These are phyloP conservation scores for Epizoanthus ramosus DNA, from an alignment of 92 coral and sea anemone species.

Conservation along the genomic window DNA sequence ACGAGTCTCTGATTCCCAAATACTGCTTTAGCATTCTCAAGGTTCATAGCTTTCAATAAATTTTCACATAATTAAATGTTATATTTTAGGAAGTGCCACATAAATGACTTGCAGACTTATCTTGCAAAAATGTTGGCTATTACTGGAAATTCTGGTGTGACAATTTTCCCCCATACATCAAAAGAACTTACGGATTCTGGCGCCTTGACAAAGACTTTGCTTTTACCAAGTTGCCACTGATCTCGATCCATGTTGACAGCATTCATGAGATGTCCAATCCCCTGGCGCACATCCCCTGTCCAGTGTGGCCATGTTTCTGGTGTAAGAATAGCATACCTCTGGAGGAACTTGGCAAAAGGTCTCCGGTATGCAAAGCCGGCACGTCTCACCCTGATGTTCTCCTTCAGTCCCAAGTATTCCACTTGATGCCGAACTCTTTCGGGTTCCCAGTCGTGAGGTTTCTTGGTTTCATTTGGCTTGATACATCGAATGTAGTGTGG, in stretches of 20 bases:
- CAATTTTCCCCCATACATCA: no score
- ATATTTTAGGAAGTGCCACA: background rate
- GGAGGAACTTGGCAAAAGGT: slow-evolving; percentile 88
- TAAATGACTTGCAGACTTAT: no score
- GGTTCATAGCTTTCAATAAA: no score
- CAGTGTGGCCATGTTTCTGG: slow-evolving; percentile 95
- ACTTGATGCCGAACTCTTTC: slow-evolving; percentile 94
- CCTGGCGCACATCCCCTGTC: slow-evolving; percentile 86
- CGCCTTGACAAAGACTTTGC: slow-evolving; percentile 92
- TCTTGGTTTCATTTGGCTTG: slow-evolving; percentile 97
- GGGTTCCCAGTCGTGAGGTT: slow-evolving; percentile 96
- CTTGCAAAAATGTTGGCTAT: no score
- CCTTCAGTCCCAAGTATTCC: slow-evolving; percentile 96
- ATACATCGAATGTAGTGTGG: slow-evolving; percentile 99
- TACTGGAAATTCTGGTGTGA: no score
- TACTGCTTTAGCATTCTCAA: no score
- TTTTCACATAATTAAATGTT: background rate
- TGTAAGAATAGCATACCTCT: slow-evolving; percentile 95
- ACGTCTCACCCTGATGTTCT: slow-evolving; percentile 94
- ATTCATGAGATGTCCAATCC: slow-evolving; percentile 89
- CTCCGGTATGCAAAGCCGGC: slow-evolving; percentile 99
- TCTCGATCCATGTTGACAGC: slow-evolving; percentile 97
- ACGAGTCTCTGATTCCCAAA: no score
- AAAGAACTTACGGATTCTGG: slow-evolving; percentile 89
- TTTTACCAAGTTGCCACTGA: slow-evolving; percentile 99